Evolutionary conservation across 2,113 vertebrate genomes (phyloP), one percentile per base, ranked within the genome.

Genomic region (Apaloderma vittatum): DNA sequence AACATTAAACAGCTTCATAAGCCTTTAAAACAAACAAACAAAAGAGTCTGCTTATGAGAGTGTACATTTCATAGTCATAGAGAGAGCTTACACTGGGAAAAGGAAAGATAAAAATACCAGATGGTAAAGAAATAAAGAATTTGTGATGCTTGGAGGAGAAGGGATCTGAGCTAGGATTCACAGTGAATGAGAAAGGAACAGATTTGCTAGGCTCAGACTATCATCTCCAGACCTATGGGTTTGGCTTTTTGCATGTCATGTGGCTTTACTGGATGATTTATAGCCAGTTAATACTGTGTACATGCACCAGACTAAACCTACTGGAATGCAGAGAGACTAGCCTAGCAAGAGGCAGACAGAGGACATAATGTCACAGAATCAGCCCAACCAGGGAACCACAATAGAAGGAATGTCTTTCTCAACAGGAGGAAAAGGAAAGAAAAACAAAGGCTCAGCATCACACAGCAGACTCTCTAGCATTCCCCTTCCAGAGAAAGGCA

Each of bases 281-380:
- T 34, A 57, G 52, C 17, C 72, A 81, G 83, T 81, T 94, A 88
- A 90, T 82, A 63, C 59, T 88, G 72, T 58, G 72, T 97, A 88
- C 43, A 77, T 68, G 70, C 76, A 86, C 48, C 86, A 96, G 82
- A 88, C 90, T 92, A 94, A 93, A 96, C 30, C 92, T 96, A 86
- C 68, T 89, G 97, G 97, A 97, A 97, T 96, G 95, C 79, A 49
- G 97, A 84, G 90, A 76, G 92, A 95, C 94, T 81, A 57, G 95
- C 92, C 88, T 81, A 96, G 88, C 95, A 86, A 94, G 79, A 92
- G 76, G 72, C 93, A 93, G 86, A 92, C 30, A 2, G 75, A 94
- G 91, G 96, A 92, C 92, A 71, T n/a, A 95, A 81, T 92, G 86
- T 91, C 95, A 89, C 75, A 80, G 88, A 86, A 94, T 89, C 65